phyloP scores from a whole-genome alignment of 2,888 invertebrate genomes.

The Drosophila meridiana region DNA sequence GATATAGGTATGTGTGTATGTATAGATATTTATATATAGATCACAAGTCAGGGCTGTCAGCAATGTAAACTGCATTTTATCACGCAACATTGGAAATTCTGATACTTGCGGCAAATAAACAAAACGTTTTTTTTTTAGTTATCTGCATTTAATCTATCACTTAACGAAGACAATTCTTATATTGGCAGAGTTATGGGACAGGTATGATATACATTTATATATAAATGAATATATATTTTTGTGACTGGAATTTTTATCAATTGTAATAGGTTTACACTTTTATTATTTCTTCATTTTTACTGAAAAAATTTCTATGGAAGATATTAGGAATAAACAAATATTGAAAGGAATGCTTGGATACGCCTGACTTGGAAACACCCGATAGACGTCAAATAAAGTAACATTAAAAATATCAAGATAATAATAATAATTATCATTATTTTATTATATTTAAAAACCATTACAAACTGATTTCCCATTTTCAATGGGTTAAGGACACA shows the following conservation, averaged over 20 bases:
- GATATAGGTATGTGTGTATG: background rate
- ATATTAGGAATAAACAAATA: background rate
- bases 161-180: conserved; percentile 5
- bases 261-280: background rate
- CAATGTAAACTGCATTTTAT: conserved; percentile 12
- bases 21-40: background rate
- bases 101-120: background rate
- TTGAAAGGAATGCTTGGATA: background rate
- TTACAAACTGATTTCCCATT: no score
- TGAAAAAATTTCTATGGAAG: background rate
- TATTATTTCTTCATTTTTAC: background rate
- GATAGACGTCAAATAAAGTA: no score
- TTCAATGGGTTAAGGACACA: no score
- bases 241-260: background rate
- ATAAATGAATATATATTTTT: background rate
- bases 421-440: no score
- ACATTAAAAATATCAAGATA: no score
- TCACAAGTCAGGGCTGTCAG: background rate
- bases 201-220: background rate
- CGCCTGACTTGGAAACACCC: background rate
- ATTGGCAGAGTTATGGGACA: background rate
- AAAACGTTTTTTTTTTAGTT: conserved; percentile 2
- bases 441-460: no score
- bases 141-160: conserved; percentile 10
- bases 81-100: conserved; percentile 13